Percentiles rank a stretch among this genome's conserved stretches.
phyloP scores from a whole-genome alignment of 2,888 invertebrate species.

The Halocaridina rubra region DNA sequence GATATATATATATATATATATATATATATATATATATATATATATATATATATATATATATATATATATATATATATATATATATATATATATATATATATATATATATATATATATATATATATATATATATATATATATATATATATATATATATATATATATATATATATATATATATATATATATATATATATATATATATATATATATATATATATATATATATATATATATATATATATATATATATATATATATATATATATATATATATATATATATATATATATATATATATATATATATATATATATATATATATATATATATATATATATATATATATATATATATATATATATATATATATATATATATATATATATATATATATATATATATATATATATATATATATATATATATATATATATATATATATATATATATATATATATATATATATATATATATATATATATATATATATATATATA shows the following conservation, averaged over 20 bases:
- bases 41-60: conserved; percentile 18
- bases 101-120: conserved; percentile 25
- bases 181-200: not conserved
- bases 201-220: not conserved
- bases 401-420: not conserved
- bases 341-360: not conserved
- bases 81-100: conserved; percentile 14
- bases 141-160: not conserved
- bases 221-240: not conserved
- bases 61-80: conserved; percentile 16
- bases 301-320: not conserved
- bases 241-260: not conserved
- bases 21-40: conserved; percentile 7
- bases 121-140: conserved; percentile 16
- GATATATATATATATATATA: not conserved
- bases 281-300: too few species aligned
- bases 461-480: not conserved
- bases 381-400: not conserved
- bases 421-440: not conserved
- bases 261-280: too few species aligned
- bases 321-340: not conserved
- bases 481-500: not conserved
- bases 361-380: not conserved
- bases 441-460: not conserved
- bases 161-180: not conserved